phyloP scores from a whole-genome alignment of 2,113 vertebrate genomes.

The Nannospalax galili region DNA sequence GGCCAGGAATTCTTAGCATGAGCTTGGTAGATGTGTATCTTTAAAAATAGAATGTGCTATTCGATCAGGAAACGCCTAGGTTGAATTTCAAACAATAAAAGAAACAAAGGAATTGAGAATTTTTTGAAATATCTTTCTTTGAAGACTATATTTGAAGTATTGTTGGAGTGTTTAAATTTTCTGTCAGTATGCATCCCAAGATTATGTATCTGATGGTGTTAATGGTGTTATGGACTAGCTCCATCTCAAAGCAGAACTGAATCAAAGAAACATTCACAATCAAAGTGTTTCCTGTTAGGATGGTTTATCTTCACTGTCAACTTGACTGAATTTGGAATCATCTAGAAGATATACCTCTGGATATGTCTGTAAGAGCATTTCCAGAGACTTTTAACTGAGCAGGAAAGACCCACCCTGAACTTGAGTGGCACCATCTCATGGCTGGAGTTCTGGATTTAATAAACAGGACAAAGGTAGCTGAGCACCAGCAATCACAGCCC shows the following conservation, averaged over 20 bases:
- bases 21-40: background rate
- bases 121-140: background rate
- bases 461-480: background rate
- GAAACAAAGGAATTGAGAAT: conserved; percentile 36
- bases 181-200: background rate
- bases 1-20: background rate
- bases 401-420: background rate
- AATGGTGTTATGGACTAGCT: background rate
- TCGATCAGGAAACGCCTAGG: conserved; percentile 51
- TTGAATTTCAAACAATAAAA: conserved; percentile 58
- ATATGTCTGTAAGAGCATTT: background rate
- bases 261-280: background rate
- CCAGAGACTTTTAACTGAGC: background rate
- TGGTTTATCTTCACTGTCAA: background rate
- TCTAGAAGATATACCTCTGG: background rate
- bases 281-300: background rate
- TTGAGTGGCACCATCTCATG: background rate
- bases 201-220: background rate
- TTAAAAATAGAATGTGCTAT: conserved; percentile 52
- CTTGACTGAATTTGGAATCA: no score
- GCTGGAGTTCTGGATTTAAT: background rate
- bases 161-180: conserved; percentile 9
- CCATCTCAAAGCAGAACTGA: background rate
- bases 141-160: conserved; percentile 47
- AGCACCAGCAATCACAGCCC: no score